Evolutionary conservation across 2,888 invertebrate species (phyloP).

Genomic region (Crioceris asparagi): DNA sequence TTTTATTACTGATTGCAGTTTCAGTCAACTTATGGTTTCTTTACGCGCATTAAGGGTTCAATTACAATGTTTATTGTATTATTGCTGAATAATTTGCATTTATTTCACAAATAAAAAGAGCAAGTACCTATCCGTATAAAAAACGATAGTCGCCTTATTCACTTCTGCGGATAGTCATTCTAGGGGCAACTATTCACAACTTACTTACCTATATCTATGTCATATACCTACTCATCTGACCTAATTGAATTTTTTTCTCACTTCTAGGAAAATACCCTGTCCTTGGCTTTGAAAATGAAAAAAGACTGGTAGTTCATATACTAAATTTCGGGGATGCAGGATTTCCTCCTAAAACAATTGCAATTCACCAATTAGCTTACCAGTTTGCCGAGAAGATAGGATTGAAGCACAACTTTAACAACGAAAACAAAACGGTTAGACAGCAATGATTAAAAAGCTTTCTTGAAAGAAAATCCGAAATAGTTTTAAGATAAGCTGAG

Average conservation of each 20-base stretch:
- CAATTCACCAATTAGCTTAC: conserved; percentile 1
- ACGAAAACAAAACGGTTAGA: conserved; percentile 3
- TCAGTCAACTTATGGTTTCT: background rate
- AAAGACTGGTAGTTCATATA: too few species aligned
- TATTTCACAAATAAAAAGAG: background rate
- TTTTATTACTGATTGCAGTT: background rate
- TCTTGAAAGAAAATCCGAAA: conserved; percentile 7
- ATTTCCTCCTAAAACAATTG: background rate
- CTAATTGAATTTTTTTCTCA: too few species aligned
- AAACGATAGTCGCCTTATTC: background rate
- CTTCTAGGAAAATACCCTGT: too few species aligned
- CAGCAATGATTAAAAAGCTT: background rate
- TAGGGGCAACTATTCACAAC: background rate
- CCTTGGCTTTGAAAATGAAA: too few species aligned
- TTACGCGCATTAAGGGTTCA: background rate
- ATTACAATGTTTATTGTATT: conserved; percentile 1
- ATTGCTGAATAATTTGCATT: background rate
- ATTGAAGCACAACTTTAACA: conserved; percentile 4
- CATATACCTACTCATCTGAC: too few species aligned
- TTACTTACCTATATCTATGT: too few species aligned
- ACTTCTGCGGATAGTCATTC: background rate
- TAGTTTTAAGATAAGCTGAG: conserved; percentile 8
- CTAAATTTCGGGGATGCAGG: too few species aligned
- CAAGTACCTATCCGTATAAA: conserved; percentile 1
- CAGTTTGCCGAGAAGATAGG: background rate